phyloP scores from a whole-genome alignment of 2,113 vertebrate species.

The Pterocles burchelli region DNA sequence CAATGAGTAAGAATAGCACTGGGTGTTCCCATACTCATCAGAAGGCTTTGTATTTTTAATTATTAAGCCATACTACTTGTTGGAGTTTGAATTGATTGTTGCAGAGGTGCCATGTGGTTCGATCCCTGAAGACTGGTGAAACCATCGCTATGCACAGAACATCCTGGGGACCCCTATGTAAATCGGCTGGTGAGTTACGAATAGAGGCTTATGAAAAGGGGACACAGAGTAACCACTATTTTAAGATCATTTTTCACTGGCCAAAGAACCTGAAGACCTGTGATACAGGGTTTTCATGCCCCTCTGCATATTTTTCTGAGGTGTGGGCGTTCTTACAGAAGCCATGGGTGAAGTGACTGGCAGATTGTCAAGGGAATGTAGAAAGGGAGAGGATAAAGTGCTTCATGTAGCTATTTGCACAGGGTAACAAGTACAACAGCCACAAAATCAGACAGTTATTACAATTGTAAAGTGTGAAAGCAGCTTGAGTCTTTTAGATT shows the following conservation, averaged over 20 bases:
- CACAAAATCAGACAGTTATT: not conserved
- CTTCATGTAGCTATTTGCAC: not conserved
- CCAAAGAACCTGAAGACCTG: not conserved
- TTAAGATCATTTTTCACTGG: not conserved
- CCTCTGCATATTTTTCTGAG: not conserved
- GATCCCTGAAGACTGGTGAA: constrained; percentile 41
- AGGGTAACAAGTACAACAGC: not conserved
- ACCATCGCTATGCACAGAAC: not conserved
- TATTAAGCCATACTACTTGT: not conserved
- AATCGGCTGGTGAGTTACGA: constrained; percentile 40
- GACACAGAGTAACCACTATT: not conserved
- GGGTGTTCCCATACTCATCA: not conserved
- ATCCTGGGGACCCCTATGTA: constrained; percentile 62
- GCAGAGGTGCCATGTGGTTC: constrained; percentile 36
- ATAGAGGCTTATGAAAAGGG: not conserved
- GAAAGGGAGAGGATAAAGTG: not conserved
- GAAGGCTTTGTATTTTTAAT: not conserved
- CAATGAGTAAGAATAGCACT: not conserved
- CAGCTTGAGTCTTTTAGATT: not conserved
- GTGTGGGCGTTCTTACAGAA: not conserved
- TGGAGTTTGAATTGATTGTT: not conserved
- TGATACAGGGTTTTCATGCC: not conserved
- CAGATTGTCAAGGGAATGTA: not conserved
- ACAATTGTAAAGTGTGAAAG: not conserved
- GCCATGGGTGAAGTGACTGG: not conserved